These are phyloP conservation scores for Amblyraja radiata DNA, from an alignment of 2,797 vertebrate genomes.

Conservation along the genomic window DNA sequence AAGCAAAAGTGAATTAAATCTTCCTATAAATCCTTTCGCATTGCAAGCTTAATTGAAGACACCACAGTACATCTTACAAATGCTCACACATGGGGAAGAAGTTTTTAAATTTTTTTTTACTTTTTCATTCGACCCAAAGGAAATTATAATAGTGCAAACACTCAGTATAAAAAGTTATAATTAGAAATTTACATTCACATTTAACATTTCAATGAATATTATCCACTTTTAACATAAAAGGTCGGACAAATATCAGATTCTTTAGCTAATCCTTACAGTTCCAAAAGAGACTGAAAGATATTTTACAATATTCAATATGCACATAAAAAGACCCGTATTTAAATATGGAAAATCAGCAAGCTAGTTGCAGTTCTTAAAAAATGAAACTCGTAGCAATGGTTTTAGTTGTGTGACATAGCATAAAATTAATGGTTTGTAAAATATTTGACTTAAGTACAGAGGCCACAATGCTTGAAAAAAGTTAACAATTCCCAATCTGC, in stretches of 20 bases:
- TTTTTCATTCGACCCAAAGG: slow-evolving; percentile 59
- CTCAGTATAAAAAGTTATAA: slow-evolving; percentile 69
- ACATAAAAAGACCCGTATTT: slow-evolving; percentile 75
- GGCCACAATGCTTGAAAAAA: slow-evolving; percentile 41
- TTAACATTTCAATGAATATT: slow-evolving; percentile 59
- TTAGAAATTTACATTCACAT: slow-evolving; percentile 77
- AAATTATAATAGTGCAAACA: slow-evolving; percentile 71
- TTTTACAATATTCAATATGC: slow-evolving; percentile 61
- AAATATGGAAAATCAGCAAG: slow-evolving; percentile 55
- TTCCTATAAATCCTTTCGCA: background rate
- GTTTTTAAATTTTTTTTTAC: slow-evolving; percentile 58
- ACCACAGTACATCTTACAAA: background rate
- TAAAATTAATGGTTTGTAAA: slow-evolving; percentile 31
- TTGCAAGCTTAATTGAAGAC: background rate
- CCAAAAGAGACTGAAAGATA: slow-evolving; percentile 65
- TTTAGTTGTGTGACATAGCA: slow-evolving; percentile 7
- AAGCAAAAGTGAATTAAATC: background rate
- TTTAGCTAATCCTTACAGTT: slow-evolving; percentile 58
- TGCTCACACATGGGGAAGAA: background rate
- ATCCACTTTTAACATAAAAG: slow-evolving; percentile 65
- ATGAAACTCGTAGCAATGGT: slow-evolving; percentile 11
- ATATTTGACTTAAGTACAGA: slow-evolving; percentile 22
- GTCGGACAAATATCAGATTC: slow-evolving; percentile 64
- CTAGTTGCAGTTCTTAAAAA: slow-evolving; percentile 23
- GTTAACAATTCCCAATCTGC: slow-evolving; percentile 21